Percentiles rank a stretch among this genome's conserved stretches.
phyloP scores from a whole-genome alignment of 2,888 invertebrate genomes.

The Exephanes ischioxanthus region DNA sequence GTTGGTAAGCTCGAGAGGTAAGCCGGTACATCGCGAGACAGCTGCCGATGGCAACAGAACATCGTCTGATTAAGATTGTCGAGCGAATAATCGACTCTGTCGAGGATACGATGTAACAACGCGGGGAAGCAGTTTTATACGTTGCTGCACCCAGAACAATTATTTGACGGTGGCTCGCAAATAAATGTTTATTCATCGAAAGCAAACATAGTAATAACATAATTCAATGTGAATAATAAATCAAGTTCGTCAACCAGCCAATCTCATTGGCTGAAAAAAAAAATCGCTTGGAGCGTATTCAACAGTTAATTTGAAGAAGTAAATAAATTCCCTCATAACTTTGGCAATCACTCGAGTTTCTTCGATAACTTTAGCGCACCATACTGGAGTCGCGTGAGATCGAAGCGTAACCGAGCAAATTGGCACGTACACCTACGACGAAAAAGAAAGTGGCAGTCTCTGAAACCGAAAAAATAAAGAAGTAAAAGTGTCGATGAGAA shows the following conservation, averaged over 20 bases:
- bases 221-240: too few relatives aligned
- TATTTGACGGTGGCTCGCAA: too few relatives aligned
- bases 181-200: too few relatives aligned
- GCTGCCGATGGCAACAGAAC: slow-evolving; percentile 29
- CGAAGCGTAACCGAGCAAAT: not conserved
- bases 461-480: not conserved
- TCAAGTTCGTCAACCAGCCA: too few relatives aligned
- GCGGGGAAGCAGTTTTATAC: not conserved
- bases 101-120: not conserved
- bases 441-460: not conserved
- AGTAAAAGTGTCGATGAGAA: slow-evolving; percentile 1
- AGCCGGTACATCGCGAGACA: slow-evolving; percentile 1
- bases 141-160: not conserved
- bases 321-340: too few relatives aligned
- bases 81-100: slow-evolving; percentile 1
- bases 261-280: too few relatives aligned
- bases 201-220: too few relatives aligned
- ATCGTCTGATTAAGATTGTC: slow-evolving; percentile 22
- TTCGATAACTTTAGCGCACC: not conserved
- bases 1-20: not conserved
- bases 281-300: too few relatives aligned
- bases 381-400: not conserved
- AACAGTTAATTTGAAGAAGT: too few relatives aligned
- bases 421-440: not conserved
- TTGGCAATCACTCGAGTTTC: not conserved